These are phyloP conservation scores for Drosophila pandora DNA, from an alignment of 1,140 invertebrate genomes.

Conservation along the genomic window DNA sequence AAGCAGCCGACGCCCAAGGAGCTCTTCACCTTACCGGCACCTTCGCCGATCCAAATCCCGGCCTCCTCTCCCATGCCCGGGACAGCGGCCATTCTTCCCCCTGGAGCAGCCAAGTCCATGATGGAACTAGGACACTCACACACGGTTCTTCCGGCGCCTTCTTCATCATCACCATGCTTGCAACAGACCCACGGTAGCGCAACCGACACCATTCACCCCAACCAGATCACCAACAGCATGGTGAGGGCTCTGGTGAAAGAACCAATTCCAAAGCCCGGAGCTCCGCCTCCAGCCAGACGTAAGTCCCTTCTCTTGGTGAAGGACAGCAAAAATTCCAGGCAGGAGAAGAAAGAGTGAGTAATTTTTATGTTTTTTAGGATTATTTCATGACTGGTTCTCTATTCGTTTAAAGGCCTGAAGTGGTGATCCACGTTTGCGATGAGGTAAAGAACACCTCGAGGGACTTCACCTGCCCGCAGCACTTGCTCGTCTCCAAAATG, in stretches of 20 bases:
- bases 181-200: conserved; percentile 8
- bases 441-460: conserved; percentile 93
- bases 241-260: conserved; percentile 64
- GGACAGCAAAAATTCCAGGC: conserved; percentile 65
- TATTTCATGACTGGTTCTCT: neutral
- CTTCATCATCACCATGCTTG: conserved; percentile 23
- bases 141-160: neutral
- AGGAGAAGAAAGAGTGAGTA: conserved; percentile 70
- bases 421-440: conserved; percentile 94
- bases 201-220: neutral
- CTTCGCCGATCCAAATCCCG: conserved; percentile 1
- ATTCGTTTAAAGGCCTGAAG: conserved; percentile 87
- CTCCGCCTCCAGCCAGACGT: conserved; percentile 28
- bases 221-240: conserved; percentile 44
- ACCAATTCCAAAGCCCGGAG: conserved; percentile 14
- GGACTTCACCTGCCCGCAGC: conserved; percentile 94
- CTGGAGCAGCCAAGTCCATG: conserved; percentile 18
- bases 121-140: conserved; percentile 35
- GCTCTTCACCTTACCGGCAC: conserved; percentile 10
- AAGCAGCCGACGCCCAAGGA: conserved; percentile 43
- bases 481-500: conserved; percentile 94
- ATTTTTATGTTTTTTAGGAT: neutral
- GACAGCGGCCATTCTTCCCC: neutral
- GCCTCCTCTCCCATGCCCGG: neutral
- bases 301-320: conserved; percentile 64